Percentiles rank a stretch among this genome's conserved stretches.
Conservation (phyloP, 2,888 invertebrate species). For the Amphipyra tragopoginis region DNA sequence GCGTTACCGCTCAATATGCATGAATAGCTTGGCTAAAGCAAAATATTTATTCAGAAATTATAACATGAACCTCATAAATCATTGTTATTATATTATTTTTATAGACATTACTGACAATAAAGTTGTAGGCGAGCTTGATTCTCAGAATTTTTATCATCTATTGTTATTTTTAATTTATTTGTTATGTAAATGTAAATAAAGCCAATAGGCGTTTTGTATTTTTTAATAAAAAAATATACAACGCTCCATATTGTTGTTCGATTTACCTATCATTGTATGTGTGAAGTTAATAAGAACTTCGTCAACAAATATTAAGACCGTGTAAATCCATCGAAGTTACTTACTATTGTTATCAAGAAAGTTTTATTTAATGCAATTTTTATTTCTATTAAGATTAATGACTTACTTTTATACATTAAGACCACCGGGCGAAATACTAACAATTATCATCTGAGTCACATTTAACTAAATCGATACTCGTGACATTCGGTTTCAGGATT, state of each 20-base stretch:
- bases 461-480: too few relatives aligned
- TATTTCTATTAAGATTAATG: too few relatives aligned
- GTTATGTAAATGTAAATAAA: constrained; percentile 57
- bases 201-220: constrained; percentile 42
- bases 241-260: constrained; percentile 41
- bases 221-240: constrained; percentile 36
- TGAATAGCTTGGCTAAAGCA: constrained; percentile 29
- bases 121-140: constrained; percentile 57
- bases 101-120: constrained; percentile 53
- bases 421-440: too few relatives aligned
- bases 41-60: constrained; percentile 47
- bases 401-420: too few relatives aligned
- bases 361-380: too few relatives aligned
- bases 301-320: constrained; percentile 13
- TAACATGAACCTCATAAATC: constrained; percentile 53
- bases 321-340: constrained; percentile 19
- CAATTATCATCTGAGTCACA: too few relatives aligned
- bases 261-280: constrained; percentile 44
- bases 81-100: constrained; percentile 57
- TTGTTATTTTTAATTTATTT: constrained; percentile 62
- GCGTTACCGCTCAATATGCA: constrained; percentile 24
- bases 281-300: constrained; percentile 17
- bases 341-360: constrained; percentile 17
- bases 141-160: constrained; percentile 55
- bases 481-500: too few relatives aligned